Conservation (phyloP, 2,113 vertebrate genomes). For the Anarrhichthys ocellatus region DNA sequence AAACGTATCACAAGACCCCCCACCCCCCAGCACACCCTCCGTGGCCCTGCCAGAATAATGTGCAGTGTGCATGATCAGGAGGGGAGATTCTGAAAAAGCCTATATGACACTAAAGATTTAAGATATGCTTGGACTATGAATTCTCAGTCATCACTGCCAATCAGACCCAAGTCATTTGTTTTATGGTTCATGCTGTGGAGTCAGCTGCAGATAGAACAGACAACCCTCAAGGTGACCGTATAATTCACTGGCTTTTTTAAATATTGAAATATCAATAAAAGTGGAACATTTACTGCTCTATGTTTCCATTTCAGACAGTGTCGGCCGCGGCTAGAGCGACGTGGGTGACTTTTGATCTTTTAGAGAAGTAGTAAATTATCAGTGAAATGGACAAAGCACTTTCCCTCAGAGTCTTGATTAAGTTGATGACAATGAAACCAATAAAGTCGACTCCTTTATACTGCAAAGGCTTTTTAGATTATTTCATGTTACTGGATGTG, state of each 20-base stretch:
- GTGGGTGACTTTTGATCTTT: slow-evolving; percentile 8
- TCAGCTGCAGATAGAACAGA: neutral
- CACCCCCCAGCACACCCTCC: slow-evolving; percentile 20
- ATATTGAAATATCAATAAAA: slow-evolving; percentile 46
- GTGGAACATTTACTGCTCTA: neutral
- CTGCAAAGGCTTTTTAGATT: neutral
- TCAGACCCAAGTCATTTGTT: neutral
- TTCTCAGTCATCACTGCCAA: neutral
- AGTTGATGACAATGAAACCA: neutral
- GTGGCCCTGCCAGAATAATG: slow-evolving; percentile 8
- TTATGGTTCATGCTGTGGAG: neutral
- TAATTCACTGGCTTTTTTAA: slow-evolving; percentile 4
- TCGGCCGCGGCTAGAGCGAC: neutral
- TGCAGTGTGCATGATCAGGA: slow-evolving; percentile 8
- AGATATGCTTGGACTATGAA: neutral
- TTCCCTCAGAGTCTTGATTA: neutral
- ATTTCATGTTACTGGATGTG: neutral
- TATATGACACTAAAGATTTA: neutral
- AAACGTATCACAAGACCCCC: slow-evolving; percentile 73
- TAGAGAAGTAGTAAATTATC: neutral
- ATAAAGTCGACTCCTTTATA: neutral
- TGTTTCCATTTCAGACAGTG: slow-evolving; percentile 6
- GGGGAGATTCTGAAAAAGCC: neutral
- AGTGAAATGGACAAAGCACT: neutral
- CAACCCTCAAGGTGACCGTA: neutral